These are phyloP conservation scores for Rhynchonema sp. DNA, from an alignment of 2,888 invertebrate genomes.

Conservation along the genomic window DNA sequence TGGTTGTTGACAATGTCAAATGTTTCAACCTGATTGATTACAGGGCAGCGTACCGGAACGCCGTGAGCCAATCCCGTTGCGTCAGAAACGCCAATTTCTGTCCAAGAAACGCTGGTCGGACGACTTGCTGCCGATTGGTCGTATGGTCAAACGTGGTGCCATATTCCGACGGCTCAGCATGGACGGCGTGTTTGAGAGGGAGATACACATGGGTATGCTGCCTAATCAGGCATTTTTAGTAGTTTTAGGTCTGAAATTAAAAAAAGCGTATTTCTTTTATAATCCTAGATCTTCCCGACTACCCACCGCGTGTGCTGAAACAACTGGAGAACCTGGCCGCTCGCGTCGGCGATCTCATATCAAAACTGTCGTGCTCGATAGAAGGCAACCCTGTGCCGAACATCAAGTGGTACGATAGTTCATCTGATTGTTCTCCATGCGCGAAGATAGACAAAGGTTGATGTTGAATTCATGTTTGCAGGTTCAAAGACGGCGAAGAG, in stretches of 20 bases:
- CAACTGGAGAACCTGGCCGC: constrained; percentile 28
- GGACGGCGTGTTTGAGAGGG: constrained; percentile 30
- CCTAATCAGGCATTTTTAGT: background rate
- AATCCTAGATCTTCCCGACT: constrained; percentile 15
- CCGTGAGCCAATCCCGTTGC: constrained; percentile 10
- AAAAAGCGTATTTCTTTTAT: too few species aligned
- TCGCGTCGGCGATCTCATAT: constrained; percentile 20
- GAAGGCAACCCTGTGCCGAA: constrained; percentile 26
- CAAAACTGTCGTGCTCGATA: constrained; percentile 27
- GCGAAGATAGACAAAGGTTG: background rate
- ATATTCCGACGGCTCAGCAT: constrained; percentile 31
- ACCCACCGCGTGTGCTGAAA: constrained; percentile 27
- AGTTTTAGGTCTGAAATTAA: too few species aligned
- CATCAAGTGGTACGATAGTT: constrained; percentile 18
- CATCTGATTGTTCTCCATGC: background rate
- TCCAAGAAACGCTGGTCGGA: constrained; percentile 19
- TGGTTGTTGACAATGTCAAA: too few species aligned
- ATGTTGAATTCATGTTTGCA: too few species aligned
- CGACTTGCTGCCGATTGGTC: constrained; percentile 30
- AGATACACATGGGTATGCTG: constrained; percentile 30
- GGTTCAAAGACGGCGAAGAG: constrained; percentile 27
- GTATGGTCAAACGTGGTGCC: constrained; percentile 31
- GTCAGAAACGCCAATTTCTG: constrained; percentile 17
- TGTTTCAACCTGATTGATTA: background rate
- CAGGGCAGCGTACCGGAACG: background rate